Percentiles rank a stretch among this genome's conserved stretches.
Evolutionary conservation across 2,888 invertebrate species (phyloP).

Genomic region (Meta bourneti): DNA sequence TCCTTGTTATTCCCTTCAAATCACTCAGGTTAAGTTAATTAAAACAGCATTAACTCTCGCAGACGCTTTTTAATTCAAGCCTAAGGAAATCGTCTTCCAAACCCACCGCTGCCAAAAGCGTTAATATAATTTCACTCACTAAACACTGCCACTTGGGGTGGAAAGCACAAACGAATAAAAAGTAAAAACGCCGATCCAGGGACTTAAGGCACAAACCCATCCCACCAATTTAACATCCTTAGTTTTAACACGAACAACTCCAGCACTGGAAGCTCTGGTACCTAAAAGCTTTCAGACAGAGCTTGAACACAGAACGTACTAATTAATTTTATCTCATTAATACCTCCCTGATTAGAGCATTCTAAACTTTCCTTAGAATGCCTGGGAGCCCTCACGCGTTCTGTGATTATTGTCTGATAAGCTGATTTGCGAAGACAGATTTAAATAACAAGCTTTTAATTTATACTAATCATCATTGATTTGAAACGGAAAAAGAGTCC

Average conservation of each 20-base stretch:
- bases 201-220: not conserved
- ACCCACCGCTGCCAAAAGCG: slow-evolving; percentile 2
- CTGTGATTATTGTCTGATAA: slow-evolving; percentile 68
- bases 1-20: no score
- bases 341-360: slow-evolving; percentile 47
- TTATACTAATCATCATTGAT: slow-evolving; percentile 55
- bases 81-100: not conserved
- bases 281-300: not conserved
- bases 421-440: slow-evolving; percentile 53
- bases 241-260: not conserved
- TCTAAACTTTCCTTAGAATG: slow-evolving; percentile 36
- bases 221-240: not conserved
- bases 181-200: not conserved
- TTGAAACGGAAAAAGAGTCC: slow-evolving; percentile 15
- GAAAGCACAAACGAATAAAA: no score
- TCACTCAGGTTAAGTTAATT: not conserved
- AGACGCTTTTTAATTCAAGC: not conserved
- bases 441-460: slow-evolving; percentile 65
- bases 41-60: not conserved
- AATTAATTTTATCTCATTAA: slow-evolving; percentile 73
- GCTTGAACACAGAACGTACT: not conserved
- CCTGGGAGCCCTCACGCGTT: slow-evolving; percentile 4
- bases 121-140: slow-evolving; percentile 64
- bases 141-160: not conserved
- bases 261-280: not conserved